A percentile compares a stretch with the other conserved stretches of the same genome.
Conservation (phyloP, 2,113 vertebrate species). For the Catharus bicknelli region DNA sequence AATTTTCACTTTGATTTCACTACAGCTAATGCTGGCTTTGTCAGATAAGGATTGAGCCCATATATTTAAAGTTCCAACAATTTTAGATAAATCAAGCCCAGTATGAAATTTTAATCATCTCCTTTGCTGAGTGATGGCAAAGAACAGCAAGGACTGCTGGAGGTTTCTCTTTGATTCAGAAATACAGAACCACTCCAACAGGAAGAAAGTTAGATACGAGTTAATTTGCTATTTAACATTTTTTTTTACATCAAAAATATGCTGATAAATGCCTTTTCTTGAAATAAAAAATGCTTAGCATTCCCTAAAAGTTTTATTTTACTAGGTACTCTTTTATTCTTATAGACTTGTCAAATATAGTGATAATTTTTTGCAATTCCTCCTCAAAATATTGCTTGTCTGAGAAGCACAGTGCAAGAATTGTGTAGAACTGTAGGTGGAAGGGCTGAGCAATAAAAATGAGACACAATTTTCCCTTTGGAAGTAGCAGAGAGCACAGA, state of each 20-base stretch:
- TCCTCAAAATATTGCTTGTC: neutral
- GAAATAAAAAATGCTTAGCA: neutral
- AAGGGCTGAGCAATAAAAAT: neutral
- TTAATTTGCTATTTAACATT: neutral
- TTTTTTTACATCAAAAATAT: neutral
- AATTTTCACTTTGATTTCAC: neutral
- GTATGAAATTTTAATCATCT: conserved; percentile 13
- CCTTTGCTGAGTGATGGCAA: neutral
- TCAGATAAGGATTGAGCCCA: neutral
- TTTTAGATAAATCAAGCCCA: neutral
- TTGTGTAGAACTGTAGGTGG: neutral
- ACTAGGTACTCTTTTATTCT: neutral
- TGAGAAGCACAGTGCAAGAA: neutral
- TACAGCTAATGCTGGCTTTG: neutral
- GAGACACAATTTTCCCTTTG: neutral
- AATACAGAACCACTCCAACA: neutral
- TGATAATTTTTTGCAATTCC: neutral
- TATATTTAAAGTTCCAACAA: neutral
- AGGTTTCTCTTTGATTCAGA: neutral
- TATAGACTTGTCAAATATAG: rapidly evolving
- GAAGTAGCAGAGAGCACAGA: neutral
- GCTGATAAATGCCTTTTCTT: neutral
- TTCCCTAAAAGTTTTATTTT: neutral
- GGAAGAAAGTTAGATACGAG: neutral
- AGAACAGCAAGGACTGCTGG: neutral